Base-by-base conservation (phyloP, 1,140 invertebrate species). In the Eufriesea mexicana region DNA sequence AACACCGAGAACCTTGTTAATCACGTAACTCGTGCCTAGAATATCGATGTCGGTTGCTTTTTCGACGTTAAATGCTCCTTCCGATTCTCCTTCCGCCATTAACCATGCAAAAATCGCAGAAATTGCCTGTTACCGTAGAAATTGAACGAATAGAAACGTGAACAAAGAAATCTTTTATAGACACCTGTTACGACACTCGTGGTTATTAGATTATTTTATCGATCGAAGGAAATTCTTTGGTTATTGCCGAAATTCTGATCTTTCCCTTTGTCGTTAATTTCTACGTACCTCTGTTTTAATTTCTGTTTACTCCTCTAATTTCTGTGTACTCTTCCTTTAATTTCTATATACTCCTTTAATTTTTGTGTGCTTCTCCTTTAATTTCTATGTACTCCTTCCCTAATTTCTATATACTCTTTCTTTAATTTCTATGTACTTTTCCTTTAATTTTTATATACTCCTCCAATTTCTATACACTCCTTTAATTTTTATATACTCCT, bases 1-100 rank as follows among this genome's bases (percentile, higher is more conserved):
- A 67, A 67, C 62, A 68, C 64, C 74, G 55, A 55, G 18, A 64
- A 49, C 35, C 79, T 74, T 64, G 70, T 74, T 80, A 80, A 80
- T 80, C 79, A 62, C 47, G 57, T 59, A 25, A 64, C 57, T 9
- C 45, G 8, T 71, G 77, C 66, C 45, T 35, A 20, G 16, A n/a
- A 57, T 68, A 45, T 45, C 67, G 6, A 54, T 78, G 51, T 51
- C 18, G 23, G 7, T 5, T 25, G 64, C n/a, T 57, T 70, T 45
- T 70, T 68, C 51, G 42, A 45, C 42, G 9, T 78, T 70, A 12
- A 7, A 23, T 7, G 25, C 5, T 45, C 7, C n/a, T 16, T 51
- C 12, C 20, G 12, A 35, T 9, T 23, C 9, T 8, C n/a, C n/a
- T n/a, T n/a, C n/a, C n/a, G 20, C 2, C 20, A 23, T 55, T 23